phyloP scores from a whole-genome alignment of 1,140 invertebrate species.

The Zophobas atratus region DNA sequence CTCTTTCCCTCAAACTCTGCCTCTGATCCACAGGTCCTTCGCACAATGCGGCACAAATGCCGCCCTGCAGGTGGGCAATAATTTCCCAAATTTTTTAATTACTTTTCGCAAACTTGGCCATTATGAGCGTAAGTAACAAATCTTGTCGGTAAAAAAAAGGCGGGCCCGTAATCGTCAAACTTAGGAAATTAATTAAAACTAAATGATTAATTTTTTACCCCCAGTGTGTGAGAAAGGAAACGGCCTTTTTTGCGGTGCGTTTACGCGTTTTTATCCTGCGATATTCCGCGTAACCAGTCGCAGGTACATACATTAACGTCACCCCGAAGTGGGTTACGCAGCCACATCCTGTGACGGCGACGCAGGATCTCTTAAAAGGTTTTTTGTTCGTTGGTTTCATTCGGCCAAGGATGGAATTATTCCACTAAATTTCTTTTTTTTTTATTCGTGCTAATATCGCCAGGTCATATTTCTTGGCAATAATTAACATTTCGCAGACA shows the following conservation, averaged over 20 bases:
- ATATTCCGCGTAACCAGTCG: constrained; percentile 15
- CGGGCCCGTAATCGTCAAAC: constrained; percentile 13
- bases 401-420: too few relatives aligned
- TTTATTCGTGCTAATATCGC: too few relatives aligned
- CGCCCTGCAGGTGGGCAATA: not conserved
- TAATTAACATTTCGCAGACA: too few relatives aligned
- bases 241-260: constrained; percentile 27
- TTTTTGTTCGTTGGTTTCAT: too few relatives aligned
- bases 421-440: too few relatives aligned
- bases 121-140: constrained; percentile 20
- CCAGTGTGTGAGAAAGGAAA: constrained; percentile 38
- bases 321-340: too few relatives aligned
- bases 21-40: not conserved
- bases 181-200: constrained; percentile 40
- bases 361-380: too few relatives aligned
- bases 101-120: not conserved
- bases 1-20: not conserved
- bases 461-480: too few relatives aligned
- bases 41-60: not conserved
- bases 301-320: not conserved
- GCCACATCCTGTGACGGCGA: too few relatives aligned
- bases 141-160: constrained; percentile 8
- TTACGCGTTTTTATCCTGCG: constrained; percentile 26
- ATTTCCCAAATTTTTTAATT: constrained; percentile 23
- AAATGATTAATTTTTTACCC: constrained; percentile 40